A percentile compares a stretch with the other conserved stretches of the same genome.
Conservation (phyloP, 2,113 vertebrate species). For the Ginglymostoma cirratum region DNA sequence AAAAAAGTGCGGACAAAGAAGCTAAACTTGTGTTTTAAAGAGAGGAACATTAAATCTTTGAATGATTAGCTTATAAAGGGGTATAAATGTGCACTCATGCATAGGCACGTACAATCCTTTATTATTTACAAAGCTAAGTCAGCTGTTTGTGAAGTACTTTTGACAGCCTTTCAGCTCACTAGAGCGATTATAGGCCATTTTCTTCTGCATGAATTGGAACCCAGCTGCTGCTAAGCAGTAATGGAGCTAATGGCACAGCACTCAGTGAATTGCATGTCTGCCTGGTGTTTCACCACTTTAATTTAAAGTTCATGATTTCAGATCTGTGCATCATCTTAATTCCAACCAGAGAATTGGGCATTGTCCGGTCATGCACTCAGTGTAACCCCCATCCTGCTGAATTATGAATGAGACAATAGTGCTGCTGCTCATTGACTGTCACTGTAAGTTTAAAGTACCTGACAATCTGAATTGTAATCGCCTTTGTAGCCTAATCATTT, state of each 20-base stretch:
- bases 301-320: slow-evolving; percentile 76
- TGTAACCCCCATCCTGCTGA: slow-evolving; percentile 78
- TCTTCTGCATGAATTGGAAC: slow-evolving; percentile 37
- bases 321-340: slow-evolving; percentile 55
- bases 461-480: background rate
- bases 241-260: slow-evolving; percentile 69
- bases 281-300: slow-evolving; percentile 58
- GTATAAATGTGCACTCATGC: background rate
- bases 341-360: slow-evolving; percentile 64
- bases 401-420: slow-evolving; percentile 79
- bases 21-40: background rate
- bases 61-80: slow-evolving; percentile 19
- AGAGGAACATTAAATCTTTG: background rate
- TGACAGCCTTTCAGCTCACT: slow-evolving; percentile 49
- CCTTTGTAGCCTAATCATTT: background rate
- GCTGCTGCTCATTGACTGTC: slow-evolving; percentile 42
- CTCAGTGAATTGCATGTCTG: slow-evolving; percentile 56
- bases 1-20: background rate
- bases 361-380: slow-evolving; percentile 67
- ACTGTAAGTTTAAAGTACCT: background rate
- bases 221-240: slow-evolving; percentile 47
- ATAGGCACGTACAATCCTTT: background rate
- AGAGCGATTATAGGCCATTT: slow-evolving; percentile 41
- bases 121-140: slow-evolving; percentile 35
- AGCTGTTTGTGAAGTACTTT: slow-evolving; percentile 42